Evolutionary conservation across 2,797 vertebrate genomes (phyloP), one percentile per base, ranked within the genome.

Genomic region (Eptatretus atami): DNA sequence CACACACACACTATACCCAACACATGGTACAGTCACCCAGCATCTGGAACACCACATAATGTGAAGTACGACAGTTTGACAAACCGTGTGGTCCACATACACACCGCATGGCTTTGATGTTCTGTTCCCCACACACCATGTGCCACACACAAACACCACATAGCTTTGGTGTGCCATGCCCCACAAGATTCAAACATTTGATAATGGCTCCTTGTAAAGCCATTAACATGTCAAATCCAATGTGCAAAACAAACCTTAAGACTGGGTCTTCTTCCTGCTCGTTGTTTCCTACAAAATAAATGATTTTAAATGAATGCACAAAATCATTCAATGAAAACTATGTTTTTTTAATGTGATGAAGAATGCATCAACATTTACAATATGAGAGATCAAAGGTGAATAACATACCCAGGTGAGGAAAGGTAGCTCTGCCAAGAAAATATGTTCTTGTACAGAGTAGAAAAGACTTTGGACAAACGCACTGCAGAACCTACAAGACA

Each of bases 401-500:
- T 69, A 12, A 73, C 77, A 76, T 71, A 96, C 92, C 90, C 54
- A 90, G 73, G 68, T 82, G 92, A 54, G 92, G 86, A 53, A 76
- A 19, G 68, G 94, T 82, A 68, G 84, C 83, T 53, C 77, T 78
- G 69, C 84, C 92, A 71, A 98, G 87, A 73, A 98, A 92, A 73
- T 84, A 98, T 6, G 92, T 95, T 67, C 92, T 80, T 63, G 86
- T 80, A 72, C 92, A 98, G 67, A 81, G 76, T 52, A 98, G 72
- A 60, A 86, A 82, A 67, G 84, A 84, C 74, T 84, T 90, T n/a
- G 92, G 84, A 70, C 82, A 80, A 9, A 88, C 81, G 64, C 90
- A 98, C 72, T 88, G 86, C 63, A 86, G 79, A 54, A 90, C 75
- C 92, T 96, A 68, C 67, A 55, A 44, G 31, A 44, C 31, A 44